Percentiles rank a stretch among this genome's conserved stretches.
phyloP scores from a whole-genome alignment of 2,113 vertebrate genomes.

The Thalassoma bifasciatum region DNA sequence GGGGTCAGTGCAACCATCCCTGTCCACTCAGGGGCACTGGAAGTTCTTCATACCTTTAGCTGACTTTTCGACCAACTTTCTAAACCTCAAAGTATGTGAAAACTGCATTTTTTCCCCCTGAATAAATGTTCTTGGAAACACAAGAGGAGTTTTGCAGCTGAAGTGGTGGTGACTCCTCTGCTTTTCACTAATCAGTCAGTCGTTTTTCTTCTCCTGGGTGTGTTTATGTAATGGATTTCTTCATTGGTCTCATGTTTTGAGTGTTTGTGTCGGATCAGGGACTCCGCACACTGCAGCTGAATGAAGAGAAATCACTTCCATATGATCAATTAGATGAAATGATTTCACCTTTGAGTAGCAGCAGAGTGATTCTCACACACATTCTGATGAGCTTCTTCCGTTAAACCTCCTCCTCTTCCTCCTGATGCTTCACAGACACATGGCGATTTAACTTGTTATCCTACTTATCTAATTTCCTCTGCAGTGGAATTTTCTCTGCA shows the following conservation, averaged over 20 bases:
- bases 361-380: not conserved
- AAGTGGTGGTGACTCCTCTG: not conserved
- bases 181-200: not conserved
- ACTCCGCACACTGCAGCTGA: not conserved
- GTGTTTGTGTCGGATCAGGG: not conserved
- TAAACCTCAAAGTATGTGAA: too few species aligned
- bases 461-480: slow-evolving; percentile 25
- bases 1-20: too few species aligned
- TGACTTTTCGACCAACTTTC: too few species aligned
- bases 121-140: too few species aligned
- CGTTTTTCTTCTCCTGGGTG: not conserved
- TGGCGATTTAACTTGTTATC: slow-evolving; percentile 22
- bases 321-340: slow-evolving; percentile 37
- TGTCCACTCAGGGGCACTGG: too few species aligned
- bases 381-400: not conserved
- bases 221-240: not conserved
- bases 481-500: not conserved
- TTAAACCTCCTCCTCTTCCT: not conserved
- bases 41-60: too few species aligned
- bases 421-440: slow-evolving; percentile 2
- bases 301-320: slow-evolving; percentile 25
- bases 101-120: too few species aligned
- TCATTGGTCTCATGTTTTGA: not conserved
- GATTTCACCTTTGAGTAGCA: slow-evolving; percentile 1
- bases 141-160: too few species aligned